A percentile compares a stretch with the other conserved stretches of the same genome.
phyloP scores from a whole-genome alignment of 2,797 vertebrate genomes.

The Myotis planiceps region DNA sequence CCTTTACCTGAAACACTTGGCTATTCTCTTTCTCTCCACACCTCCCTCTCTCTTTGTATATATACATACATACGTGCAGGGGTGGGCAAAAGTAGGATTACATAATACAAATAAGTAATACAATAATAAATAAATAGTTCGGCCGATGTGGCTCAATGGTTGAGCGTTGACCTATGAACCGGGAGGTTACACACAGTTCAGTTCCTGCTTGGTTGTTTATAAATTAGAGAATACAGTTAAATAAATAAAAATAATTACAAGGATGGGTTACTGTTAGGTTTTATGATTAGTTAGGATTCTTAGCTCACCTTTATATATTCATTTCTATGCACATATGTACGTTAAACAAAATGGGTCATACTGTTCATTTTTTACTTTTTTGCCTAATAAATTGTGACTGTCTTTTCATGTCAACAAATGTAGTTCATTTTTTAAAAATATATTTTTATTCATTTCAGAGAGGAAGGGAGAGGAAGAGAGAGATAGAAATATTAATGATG shows the following conservation, averaged over 20 bases:
- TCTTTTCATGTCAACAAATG: not conserved
- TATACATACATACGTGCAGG: not conserved
- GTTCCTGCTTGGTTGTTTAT: not conserved
- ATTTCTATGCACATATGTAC: not conserved
- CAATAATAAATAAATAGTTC: not conserved
- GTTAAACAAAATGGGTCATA: not conserved
- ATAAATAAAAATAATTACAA: not conserved
- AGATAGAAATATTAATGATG: no score
- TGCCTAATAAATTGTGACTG: not conserved
- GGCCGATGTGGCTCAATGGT: no score
- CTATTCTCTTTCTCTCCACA: not conserved
- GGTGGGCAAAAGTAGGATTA: not conserved
- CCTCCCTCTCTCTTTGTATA: not conserved
- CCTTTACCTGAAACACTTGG: not conserved
- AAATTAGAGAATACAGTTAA: slow-evolving; percentile 13
- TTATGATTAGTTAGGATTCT: slow-evolving; percentile 32
- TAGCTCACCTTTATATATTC: slow-evolving; percentile 25
- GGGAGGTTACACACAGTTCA: no score
- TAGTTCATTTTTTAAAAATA: not conserved
- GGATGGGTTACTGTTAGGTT: not conserved
- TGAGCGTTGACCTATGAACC: no score
- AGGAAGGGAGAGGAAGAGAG: no score
- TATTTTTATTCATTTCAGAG: no score
- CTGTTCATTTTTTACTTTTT: not conserved
- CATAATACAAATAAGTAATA: not conserved